Evolutionary conservation across 1,140 invertebrate species (phyloP), one percentile per base, ranked within the genome.

Genomic region (Oncopeltus fasciatus): DNA sequence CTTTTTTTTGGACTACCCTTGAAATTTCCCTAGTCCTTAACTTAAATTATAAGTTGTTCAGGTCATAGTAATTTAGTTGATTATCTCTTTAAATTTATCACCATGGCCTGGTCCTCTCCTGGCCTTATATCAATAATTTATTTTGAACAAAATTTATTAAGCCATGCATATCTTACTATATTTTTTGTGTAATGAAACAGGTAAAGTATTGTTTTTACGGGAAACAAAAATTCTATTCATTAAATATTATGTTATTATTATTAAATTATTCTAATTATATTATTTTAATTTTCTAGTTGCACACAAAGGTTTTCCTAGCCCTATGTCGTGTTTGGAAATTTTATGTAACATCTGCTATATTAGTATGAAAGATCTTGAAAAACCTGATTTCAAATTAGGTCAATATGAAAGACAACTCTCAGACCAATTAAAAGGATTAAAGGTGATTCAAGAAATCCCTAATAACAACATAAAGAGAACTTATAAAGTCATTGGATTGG

Each of bases 251-350:
- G 43, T 44, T 44, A 2, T 44, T 2, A 16, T 44, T 3, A 16
- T 18, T 12, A 12, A 44, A 16, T 44, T 3, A 16, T 2, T 16
- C 18, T 44, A 2, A 44, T 46, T n/a, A 18, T n/a, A 38, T 47
- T 16, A 47, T 3, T 26, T 27, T 53, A 24, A 4, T 57, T 57
- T 72, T 67, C 61, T 69, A 81, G 81, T 86, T 46, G 78, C 80
- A 0, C 82, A 86, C 68, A 85, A 85, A 70, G 83, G 78, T 5
- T 85, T 86, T 66, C 81, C 83, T 0, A 77, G 67, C n/a, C 33
- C 59, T 46, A 57, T 56, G 14, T 33, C 49, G 47, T 63, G 64
- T 53, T 21, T 65, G 46, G 33, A 60, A 38, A 8, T 38, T 8
- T 38, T 38, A 38, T 38, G 31, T 38, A 14, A 38, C 5, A 14